These are phyloP conservation scores for Heliangelus exortis DNA, from an alignment of 2,797 vertebrate genomes.

Conservation along the genomic window DNA sequence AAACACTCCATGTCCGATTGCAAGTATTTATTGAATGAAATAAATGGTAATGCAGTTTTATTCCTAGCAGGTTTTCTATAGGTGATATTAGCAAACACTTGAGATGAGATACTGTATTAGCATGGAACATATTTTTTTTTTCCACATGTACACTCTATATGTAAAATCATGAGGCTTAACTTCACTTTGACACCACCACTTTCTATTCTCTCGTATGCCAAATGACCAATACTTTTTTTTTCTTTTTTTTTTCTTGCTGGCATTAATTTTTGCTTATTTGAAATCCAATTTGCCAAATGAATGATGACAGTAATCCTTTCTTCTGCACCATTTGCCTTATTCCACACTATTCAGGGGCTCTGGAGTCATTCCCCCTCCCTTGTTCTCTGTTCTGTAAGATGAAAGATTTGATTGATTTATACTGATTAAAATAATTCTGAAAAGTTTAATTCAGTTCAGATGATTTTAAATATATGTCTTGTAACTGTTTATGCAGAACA, in stretches of 20 bases:
- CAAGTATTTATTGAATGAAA: not conserved
- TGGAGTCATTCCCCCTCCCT: not conserved
- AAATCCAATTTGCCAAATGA: constrained; percentile 43
- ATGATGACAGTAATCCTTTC: constrained; percentile 46
- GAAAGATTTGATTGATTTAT: not conserved
- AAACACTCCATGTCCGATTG: not conserved
- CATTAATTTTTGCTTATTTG: constrained; percentile 10
- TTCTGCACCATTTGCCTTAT: not conserved
- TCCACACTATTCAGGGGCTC: not conserved
- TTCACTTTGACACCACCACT: not conserved
- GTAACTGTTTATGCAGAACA: not conserved
- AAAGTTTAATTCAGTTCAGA: not conserved
- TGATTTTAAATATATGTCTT: not conserved
- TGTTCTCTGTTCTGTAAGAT: not conserved
- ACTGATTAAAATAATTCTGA: not conserved
- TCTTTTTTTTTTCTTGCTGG: not conserved
- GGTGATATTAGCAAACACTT: not conserved
- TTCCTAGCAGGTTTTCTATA: not conserved
- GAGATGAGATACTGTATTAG: not conserved
- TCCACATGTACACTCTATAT: too few relatives aligned
- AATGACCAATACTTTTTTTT: not conserved
- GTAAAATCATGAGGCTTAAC: not conserved
- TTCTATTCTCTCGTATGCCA: not conserved
- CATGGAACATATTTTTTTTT: not conserved
- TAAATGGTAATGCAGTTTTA: not conserved